Base-by-base conservation (phyloP, 2,797 vertebrate species). In the Myotis pilosus region DNA sequence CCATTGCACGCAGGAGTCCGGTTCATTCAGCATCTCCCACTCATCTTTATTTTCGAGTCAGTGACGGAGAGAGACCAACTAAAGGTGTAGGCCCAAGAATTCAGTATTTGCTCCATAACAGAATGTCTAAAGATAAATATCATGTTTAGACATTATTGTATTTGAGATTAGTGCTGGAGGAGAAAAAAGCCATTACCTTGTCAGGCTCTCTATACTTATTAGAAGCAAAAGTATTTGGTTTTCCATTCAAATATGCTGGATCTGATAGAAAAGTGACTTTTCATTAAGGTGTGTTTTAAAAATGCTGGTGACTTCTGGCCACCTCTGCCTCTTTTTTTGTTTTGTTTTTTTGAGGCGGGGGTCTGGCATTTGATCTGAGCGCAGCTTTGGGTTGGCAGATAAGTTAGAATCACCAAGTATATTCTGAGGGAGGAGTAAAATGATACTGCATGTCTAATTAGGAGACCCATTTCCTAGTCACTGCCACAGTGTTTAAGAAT, bases 21-120 rank as follows among this genome's bases (percentile, higher is more conserved):
- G 96, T 93, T 97, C 94, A 62, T 68, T 91, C 87, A 93, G 94
- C 97, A n/a, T 0, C 2, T 89, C 96, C 93, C 10, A 23, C 96
- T 97, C 96, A 95, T 97, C 95, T 97, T 96, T 96, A 93, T 92
- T 93, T 97, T 87, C 96, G 92, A 95, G 91, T 89, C 92, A 78
- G 82, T 89, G 84, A 71, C 80, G 79, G 89, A 87, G 80, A 91
- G 82, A 55, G n/a, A 75, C 1, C 47, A 75, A 93, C 95, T 36
- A 28, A 78, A 94, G 91, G 16, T 47, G 2, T 55, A 55, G 87
- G 76, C 89, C 94, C 51, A 87, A 71, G 87, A 96, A 96, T 96
- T 92, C 92, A 84, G 90, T 55, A 94, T 96, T 95, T 83, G 93
- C 84, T 91, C 87, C 30, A 19, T 38, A 90, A 79, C 68, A 83